These are phyloP conservation scores for Himalopsyche kuldschensis DNA, from an alignment of 2,888 invertebrate genomes.

Conservation along the genomic window DNA sequence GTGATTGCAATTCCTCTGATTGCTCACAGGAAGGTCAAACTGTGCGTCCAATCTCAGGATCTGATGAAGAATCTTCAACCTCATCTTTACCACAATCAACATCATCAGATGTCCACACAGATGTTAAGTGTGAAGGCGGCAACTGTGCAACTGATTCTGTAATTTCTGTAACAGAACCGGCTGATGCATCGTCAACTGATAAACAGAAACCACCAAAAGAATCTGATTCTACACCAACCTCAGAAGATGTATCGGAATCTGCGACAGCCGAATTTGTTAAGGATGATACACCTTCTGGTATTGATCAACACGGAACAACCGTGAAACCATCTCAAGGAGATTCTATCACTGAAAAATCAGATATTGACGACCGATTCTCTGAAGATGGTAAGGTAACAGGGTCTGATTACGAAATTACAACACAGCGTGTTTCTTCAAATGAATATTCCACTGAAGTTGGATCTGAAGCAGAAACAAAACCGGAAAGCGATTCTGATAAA, in stretches of 20 bases:
- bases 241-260: neutral
- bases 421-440: neutral
- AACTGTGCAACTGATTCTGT: slow-evolving; percentile 19
- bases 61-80: neutral
- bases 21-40: neutral
- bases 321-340: neutral
- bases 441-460: neutral
- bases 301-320: neutral
- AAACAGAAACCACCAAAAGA: neutral
- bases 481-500: neutral
- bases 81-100: neutral
- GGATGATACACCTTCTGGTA: neutral
- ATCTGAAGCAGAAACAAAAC: neutral
- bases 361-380: neutral
- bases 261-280: neutral
- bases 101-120: neutral
- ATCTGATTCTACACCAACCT: neutral
- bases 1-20: neutral
- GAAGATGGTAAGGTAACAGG: neutral
- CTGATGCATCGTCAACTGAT: neutral
- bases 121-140: slow-evolving; percentile 21
- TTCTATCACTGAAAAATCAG: neutral
- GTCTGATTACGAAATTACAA: neutral
- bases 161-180: neutral
- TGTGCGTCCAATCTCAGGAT: neutral